Conservation (phyloP, 2,888 invertebrate genomes). For the Geotrupes spiniger region DNA sequence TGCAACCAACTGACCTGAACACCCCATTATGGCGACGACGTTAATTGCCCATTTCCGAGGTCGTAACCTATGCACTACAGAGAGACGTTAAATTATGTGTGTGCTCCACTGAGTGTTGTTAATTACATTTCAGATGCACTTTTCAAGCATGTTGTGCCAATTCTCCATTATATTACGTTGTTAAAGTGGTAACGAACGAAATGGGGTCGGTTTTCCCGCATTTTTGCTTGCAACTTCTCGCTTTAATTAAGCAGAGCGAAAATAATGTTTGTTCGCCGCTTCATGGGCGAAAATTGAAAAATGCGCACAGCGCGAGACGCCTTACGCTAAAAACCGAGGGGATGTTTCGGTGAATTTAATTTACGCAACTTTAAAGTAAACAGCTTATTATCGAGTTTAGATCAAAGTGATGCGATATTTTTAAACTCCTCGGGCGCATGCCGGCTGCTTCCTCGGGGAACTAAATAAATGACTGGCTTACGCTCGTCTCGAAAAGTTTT, state of each 20-base stretch:
- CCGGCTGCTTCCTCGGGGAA: not conserved
- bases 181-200: not conserved
- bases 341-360: too few relatives aligned
- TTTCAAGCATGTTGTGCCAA: constrained; percentile 4
- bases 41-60: too few relatives aligned
- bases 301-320: not conserved
- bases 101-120: not conserved
- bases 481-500: not conserved
- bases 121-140: constrained; percentile 6
- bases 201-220: not conserved
- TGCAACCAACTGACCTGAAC: too few relatives aligned
- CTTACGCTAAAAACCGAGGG: too few relatives aligned
- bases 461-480: too few relatives aligned
- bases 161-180: not conserved
- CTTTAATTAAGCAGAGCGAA: not conserved
- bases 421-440: not conserved
- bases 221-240: not conserved
- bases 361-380: too few relatives aligned
- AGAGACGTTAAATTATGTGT: too few relatives aligned
- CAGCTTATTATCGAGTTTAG: too few relatives aligned
- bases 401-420: not conserved
- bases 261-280: not conserved
- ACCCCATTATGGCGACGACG: too few relatives aligned
- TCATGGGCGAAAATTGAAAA: too few relatives aligned
- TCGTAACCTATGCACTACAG: too few relatives aligned